Evolutionary conservation across 2,888 invertebrate genomes (phyloP).

Genomic region (Tetragonula carbonaria): DNA sequence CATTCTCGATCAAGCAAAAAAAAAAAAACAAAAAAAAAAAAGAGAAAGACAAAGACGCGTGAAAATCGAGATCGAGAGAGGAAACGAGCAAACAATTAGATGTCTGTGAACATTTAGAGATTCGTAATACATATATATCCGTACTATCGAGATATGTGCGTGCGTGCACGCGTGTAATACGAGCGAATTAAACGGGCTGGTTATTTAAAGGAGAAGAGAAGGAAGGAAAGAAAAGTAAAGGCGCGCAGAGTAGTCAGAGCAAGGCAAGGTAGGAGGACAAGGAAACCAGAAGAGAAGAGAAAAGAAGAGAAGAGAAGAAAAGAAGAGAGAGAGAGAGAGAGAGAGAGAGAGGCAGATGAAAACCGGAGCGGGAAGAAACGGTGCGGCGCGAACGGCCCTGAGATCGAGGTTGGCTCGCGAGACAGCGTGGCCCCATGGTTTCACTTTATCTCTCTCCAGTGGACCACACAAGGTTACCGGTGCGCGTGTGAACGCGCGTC

Average conservation of each 20-base stretch:
- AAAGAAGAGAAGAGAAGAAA: too few species aligned
- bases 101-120: background rate
- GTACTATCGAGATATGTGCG: background rate
- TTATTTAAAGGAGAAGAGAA: slow-evolving; percentile 10
- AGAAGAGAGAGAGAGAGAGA: too few species aligned
- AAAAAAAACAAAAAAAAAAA: background rate
- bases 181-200: slow-evolving; percentile 15
- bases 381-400: slow-evolving; percentile 62
- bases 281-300: background rate
- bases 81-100: background rate
- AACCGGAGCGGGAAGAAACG: slow-evolving; percentile 58
- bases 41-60: background rate
- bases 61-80: background rate
- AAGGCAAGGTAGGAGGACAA: background rate
- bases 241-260: too few species aligned
- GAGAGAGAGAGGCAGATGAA: slow-evolving; percentile 34
- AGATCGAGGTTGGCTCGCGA: slow-evolving; percentile 73
- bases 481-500: slow-evolving; percentile 28
- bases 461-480: slow-evolving; percentile 67
- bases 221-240: background rate
- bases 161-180: background rate
- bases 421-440: slow-evolving; percentile 79
- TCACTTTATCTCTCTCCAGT: slow-evolving; percentile 69
- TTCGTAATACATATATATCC: slow-evolving; percentile 3
- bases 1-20: background rate